phyloP scores from a whole-genome alignment of 2,113 vertebrate genomes.

The Sebastes fasciatus region DNA sequence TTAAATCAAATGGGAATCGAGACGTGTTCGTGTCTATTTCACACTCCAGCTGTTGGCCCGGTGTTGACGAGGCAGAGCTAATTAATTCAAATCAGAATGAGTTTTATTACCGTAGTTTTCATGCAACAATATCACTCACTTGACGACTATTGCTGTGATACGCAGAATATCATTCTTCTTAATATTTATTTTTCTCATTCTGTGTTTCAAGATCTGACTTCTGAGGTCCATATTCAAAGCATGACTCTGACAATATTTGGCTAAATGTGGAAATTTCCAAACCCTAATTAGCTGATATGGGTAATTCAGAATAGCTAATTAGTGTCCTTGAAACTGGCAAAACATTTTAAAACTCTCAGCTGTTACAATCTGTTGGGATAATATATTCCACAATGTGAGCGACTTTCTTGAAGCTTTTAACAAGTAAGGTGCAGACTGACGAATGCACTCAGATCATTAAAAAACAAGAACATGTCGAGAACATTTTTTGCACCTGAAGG shows the following conservation, averaged over 20 bases:
- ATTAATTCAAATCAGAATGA: conserved; percentile 58
- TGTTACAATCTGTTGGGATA: conserved; percentile 36
- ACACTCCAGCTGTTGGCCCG: conserved; percentile 64
- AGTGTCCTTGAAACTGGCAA: conserved; percentile 15
- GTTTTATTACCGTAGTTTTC: conserved; percentile 44
- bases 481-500: background rate
- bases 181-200: background rate
- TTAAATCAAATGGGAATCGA: conserved; percentile 53
- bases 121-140: conserved; percentile 39
- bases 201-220: background rate
- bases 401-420: conserved; percentile 11
- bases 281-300: conserved; percentile 20
- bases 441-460: conserved; percentile 22
- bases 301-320: conserved; percentile 24
- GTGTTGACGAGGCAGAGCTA: conserved; percentile 49
- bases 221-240: background rate
- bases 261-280: conserved; percentile 20
- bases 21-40: conserved; percentile 60
- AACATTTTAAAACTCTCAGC: conserved; percentile 24
- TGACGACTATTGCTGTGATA: conserved; percentile 1
- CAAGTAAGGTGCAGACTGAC: background rate
- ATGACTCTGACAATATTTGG: background rate
- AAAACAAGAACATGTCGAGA: conserved; percentile 25
- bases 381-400: background rate
- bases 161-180: background rate